A percentile compares a stretch with the other conserved stretches of the same genome.
Conservation (phyloP, 2,888 invertebrate genomes). For the Drosophila paranaensis region DNA sequence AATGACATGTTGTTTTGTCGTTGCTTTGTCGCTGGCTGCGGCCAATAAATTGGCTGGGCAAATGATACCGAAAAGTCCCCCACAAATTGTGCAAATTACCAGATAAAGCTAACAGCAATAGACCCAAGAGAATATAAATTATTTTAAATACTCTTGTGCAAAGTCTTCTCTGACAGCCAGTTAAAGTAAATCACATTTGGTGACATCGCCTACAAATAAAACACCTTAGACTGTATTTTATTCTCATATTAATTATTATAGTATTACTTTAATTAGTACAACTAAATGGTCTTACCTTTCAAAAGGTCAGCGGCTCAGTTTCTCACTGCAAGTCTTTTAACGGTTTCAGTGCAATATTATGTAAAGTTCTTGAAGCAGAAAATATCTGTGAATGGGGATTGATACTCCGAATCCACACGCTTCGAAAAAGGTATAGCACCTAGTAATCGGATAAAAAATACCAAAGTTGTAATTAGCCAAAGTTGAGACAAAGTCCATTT, state of each 20-base stretch:
- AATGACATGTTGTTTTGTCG: constrained; percentile 31
- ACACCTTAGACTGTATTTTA: background rate
- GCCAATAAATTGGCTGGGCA: constrained; percentile 38
- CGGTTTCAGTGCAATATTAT: no score
- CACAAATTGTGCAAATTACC: constrained; percentile 1
- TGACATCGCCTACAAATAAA: background rate
- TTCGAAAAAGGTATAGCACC: no score
- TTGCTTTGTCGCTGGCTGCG: constrained; percentile 16
- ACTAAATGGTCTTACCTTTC: no score
- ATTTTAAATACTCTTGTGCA: constrained; percentile 4
- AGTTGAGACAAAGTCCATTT: no score
- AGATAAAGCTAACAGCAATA: constrained; percentile 8
- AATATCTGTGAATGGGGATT: no score
- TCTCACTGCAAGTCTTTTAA: background rate
- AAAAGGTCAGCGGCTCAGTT: background rate
- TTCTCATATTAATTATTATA: background rate
- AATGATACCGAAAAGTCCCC: constrained; percentile 28
- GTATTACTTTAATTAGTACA: background rate
- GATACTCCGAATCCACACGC: no score
- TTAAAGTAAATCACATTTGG: background rate
- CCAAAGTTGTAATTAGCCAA: no score
- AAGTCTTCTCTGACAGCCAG: constrained; percentile 1
- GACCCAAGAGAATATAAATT: constrained; percentile 6
- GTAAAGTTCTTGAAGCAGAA: no score
- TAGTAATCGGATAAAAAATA: no score